Evolutionary conservation across 2,888 invertebrate species (phyloP).

Genomic region (Eupithecia centaureata): DNA sequence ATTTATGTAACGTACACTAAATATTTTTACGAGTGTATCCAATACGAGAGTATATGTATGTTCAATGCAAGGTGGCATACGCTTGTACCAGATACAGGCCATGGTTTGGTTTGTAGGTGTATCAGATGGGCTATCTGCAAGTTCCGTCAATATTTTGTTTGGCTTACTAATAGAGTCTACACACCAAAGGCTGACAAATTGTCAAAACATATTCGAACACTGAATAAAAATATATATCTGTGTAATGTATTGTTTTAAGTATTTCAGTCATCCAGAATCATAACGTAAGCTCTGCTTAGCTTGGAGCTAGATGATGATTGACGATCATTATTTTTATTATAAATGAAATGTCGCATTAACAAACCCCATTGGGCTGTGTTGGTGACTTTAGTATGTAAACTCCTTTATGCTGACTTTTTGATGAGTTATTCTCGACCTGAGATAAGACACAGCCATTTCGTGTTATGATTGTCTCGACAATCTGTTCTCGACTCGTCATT

Average conservation of each 20-base stretch:
- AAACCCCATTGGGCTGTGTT: not conserved
- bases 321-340: no score
- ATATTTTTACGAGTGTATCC: no score
- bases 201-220: not conserved
- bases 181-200: not conserved
- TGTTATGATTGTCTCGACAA: not conserved
- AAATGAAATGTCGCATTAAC: no score
- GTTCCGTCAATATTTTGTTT: not conserved
- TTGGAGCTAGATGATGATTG: no score
- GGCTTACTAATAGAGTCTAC: not conserved
- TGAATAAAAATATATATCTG: no score
- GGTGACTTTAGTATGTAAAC: not conserved
- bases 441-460: not conserved
- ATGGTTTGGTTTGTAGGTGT: not conserved
- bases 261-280: no score
- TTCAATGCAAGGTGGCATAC: no score
- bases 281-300: no score
- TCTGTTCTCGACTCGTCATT: not conserved
- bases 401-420: not conserved
- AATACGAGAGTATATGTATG: no score
- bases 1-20: no score
- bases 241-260: no score
- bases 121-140: not conserved
- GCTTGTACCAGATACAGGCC: not conserved
- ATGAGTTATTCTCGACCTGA: not conserved